Evolutionary conservation across 2,888 invertebrate species (phyloP), one percentile per base, ranked within the genome.

Genomic region (Aquatica leii): DNA sequence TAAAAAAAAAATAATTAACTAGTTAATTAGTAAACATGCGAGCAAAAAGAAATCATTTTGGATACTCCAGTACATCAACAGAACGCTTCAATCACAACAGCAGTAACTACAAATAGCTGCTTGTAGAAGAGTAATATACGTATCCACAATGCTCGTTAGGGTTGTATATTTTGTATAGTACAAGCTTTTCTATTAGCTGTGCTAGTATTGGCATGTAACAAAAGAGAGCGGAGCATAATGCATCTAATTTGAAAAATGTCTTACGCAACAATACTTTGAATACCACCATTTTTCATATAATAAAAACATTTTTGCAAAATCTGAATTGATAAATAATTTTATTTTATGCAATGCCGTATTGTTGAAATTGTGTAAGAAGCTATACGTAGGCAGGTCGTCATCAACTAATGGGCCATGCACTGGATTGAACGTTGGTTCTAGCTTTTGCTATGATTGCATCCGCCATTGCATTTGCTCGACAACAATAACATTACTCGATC

Each of bases 101-200:
- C 70, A 71, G 70, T 70, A 71, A 71, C 67, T 71, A 67, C 69
- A 71, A 72, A 72, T 70, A 70, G 66, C 66, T 66, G 62, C 67
- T 71, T 69, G 65, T 68, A 58, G 66, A 60, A 61, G 69, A 67
- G 71, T 69, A 69, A 68, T 69, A 24, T 20, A 17, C 18, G 66
- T 58, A 69, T 55, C 63, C 69, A 71, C 67, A 72, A 71, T 71
- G 67, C 69, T 64, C 62, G 63, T 68, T 67, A 64, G 69, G 64
- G 66, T 64, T 65, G 60, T 65, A 67, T 62, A 68, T 65, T 56
- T 62, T 65, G 67, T 60, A 70, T 70, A n/a, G n/a, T 24, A 69
- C 65, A 65, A 69, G 69, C 69, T 71, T 73, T 73, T 72, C 73
- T 73, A 72, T 72, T 71, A 74, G 71, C 73, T 68, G 59, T 69